Evolutionary conservation across 2,888 invertebrate genomes (phyloP), one percentile per base, ranked within the genome.

Genomic region (Cephus sareptanus): DNA sequence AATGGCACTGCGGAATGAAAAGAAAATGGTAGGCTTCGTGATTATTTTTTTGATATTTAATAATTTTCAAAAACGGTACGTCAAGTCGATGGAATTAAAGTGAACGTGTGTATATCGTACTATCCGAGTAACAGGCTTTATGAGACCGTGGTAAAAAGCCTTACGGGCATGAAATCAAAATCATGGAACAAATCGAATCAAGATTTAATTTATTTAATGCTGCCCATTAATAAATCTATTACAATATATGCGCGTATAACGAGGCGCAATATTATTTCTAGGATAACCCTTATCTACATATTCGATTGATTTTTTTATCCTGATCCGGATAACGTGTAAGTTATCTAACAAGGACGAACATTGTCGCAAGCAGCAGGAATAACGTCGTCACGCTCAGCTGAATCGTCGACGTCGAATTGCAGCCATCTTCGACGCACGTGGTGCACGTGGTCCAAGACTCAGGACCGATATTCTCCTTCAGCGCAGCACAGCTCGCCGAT

Each of bases 321-420:
- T 23, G 56, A 23, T 9, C 6, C 2, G 9, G 23, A 56, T 23
- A 56, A 15, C 23, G 23, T 0, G 1, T 6, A 9, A 23, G 1
- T 56, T 56, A 56, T 56, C 56, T 56, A 56, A 9, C 23, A 56
- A 56, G 56, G 56, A 56, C 23, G 56, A 56, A 56, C 23, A 9
- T 2, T 56, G 56, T 56, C 9, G 15, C 1, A 9, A 56, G 23
- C 56, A 56, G 23, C 1, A 56, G 9, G 2, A 56, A 56, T 56
- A 56, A 56, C 56, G 56, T 56, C 23, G 9, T 56, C 12, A 77
- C 15, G 75, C 77, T 79, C 3, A 80, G 73, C 13, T 69, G 77
- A 35, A 79, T 74, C 56, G 33, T 40, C 1, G 80, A 74, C 30
- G 80, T 78, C 33, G 76, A 71, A 78, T 83, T 83, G 77, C 82